Conservation (phyloP, 2,888 invertebrate species). For the Thyatira batis region DNA sequence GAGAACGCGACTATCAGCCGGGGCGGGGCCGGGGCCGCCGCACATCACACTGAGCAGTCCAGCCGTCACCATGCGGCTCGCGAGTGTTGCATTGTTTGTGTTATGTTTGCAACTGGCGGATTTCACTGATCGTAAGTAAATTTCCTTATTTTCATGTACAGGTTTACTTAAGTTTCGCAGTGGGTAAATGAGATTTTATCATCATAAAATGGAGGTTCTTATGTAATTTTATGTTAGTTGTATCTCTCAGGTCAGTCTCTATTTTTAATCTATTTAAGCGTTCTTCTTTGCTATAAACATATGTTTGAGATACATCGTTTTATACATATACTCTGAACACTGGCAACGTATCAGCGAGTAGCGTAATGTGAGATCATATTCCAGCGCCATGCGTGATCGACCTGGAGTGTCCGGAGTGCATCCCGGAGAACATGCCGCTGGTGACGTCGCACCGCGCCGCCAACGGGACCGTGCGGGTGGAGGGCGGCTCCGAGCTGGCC, state of each 20-base stretch:
- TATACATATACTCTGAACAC: not conserved
- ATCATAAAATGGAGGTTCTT: too few species aligned
- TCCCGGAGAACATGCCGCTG: slow-evolving; percentile 73
- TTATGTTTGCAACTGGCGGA: slow-evolving; percentile 37
- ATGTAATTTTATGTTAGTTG: too few species aligned
- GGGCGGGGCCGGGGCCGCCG: not conserved
- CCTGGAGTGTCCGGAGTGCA: slow-evolving; percentile 66
- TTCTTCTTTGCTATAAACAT: too few species aligned
- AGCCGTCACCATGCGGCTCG: not conserved
- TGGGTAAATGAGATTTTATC: too few species aligned
- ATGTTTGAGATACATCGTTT: too few species aligned
- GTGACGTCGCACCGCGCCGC: slow-evolving; percentile 60
- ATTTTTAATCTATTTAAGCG: too few species aligned
- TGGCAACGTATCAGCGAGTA: not conserved
- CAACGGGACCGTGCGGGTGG: slow-evolving; percentile 38
- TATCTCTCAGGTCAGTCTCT: too few species aligned
- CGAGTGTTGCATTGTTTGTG: slow-evolving; percentile 25
- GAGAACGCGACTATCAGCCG: not conserved
- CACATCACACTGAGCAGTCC: slow-evolving; percentile 5
- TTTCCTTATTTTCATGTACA: not conserved
- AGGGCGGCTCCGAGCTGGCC: slow-evolving; percentile 50
- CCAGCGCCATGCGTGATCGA: slow-evolving; percentile 63
- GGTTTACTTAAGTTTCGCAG: too few species aligned
- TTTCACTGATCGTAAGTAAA: slow-evolving; percentile 52
- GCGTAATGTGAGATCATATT: not conserved